Conservation (phyloP, 2,797 vertebrate species). For the Esox masquinongy region DNA sequence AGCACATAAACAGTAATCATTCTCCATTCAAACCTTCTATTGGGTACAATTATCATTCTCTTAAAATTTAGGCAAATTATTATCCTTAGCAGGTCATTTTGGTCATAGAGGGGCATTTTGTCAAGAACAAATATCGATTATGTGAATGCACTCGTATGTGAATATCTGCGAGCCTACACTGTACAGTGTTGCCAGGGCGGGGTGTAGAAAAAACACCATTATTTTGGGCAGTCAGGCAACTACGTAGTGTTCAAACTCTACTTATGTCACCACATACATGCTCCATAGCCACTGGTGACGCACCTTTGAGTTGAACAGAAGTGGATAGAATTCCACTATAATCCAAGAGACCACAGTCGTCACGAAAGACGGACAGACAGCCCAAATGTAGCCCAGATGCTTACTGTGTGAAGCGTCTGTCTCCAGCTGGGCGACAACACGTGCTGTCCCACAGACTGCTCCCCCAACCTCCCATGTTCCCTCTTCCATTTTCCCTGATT, state of each 20-base stretch:
- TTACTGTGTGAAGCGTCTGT: conserved; percentile 32
- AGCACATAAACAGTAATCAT: conserved; percentile 39
- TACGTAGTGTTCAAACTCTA: not conserved
- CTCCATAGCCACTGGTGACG: not conserved
- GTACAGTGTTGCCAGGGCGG: too few species aligned
- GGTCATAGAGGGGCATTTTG: not conserved
- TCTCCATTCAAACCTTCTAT: conserved; percentile 29
- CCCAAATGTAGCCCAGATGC: conserved; percentile 37
- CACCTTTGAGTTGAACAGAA: not conserved
- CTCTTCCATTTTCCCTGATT: conserved; percentile 49
- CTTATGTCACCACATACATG: not conserved
- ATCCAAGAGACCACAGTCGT: conserved; percentile 5
- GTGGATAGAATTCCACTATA: not conserved
- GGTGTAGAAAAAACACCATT: too few species aligned
- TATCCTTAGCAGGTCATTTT: not conserved
- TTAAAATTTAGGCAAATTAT: conserved; percentile 3
- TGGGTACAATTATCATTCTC: conserved; percentile 10
- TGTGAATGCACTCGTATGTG: too few species aligned
- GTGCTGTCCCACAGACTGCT: conserved; percentile 12
- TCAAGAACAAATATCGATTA: too few species aligned
- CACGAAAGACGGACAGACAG: conserved; percentile 21
- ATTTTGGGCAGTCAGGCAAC: not conserved
- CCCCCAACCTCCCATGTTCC: conserved; percentile 16
- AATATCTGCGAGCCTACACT: too few species aligned
- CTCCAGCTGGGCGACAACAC: conserved; percentile 8